phyloP scores from a whole-genome alignment of 2,113 vertebrate genomes.

The Tetrax tetrax region DNA sequence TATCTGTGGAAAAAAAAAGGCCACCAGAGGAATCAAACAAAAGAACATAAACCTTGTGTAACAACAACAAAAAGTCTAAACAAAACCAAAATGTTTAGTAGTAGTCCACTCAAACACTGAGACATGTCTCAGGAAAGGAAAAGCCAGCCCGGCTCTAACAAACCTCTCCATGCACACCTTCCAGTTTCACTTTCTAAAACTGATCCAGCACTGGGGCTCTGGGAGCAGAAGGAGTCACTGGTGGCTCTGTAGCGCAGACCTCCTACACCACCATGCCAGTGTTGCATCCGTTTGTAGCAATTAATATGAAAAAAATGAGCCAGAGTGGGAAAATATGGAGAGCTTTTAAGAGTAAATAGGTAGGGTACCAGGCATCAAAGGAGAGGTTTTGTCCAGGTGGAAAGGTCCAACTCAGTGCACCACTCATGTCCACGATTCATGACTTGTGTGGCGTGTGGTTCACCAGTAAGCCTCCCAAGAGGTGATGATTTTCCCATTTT shows the following conservation, averaged over 20 bases:
- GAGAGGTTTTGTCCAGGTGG: background rate
- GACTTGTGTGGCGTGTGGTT: background rate
- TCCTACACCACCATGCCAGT: background rate
- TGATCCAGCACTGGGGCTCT: background rate
- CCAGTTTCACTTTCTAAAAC: background rate
- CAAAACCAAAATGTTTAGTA: background rate
- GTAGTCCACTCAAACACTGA: background rate
- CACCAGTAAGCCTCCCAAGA: background rate
- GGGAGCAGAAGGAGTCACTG: background rate
- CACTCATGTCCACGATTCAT: background rate
- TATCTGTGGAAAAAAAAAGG: background rate
- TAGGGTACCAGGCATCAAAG: background rate
- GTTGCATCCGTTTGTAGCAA: background rate
- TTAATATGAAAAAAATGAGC: background rate
- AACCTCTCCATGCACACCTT: background rate
- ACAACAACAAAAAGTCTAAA: background rate
- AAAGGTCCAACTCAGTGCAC: background rate
- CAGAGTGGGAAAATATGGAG: background rate
- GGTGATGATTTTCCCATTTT: background rate
- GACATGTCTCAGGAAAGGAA: background rate
- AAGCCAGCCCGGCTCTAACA: rapidly evolving
- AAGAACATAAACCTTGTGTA: background rate
- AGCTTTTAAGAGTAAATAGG: background rate
- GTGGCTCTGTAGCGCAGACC: background rate
- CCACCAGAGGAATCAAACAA: background rate